These are phyloP conservation scores for Psammodynastes pulverulentus DNA, from an alignment of 2,113 vertebrate genomes.

Conservation along the genomic window DNA sequence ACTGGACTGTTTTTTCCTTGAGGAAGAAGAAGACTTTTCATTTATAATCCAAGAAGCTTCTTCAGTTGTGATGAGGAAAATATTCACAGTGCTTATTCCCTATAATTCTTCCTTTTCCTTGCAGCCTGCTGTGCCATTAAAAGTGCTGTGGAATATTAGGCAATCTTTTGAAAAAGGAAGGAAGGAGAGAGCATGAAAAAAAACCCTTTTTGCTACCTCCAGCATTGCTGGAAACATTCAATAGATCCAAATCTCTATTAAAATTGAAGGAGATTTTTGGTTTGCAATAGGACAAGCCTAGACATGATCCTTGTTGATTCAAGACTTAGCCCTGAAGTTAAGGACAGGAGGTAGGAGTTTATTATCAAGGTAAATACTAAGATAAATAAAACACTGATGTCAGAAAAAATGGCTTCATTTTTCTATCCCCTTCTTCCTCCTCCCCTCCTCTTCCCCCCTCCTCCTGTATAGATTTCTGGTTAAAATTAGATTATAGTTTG, in stretches of 20 bases:
- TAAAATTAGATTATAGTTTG: background rate
- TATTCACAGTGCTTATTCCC: background rate
- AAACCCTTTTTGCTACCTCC: background rate
- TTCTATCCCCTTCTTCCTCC: background rate
- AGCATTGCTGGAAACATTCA: background rate
- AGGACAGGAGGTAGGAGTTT: background rate
- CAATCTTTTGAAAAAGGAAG: background rate
- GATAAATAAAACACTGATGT: background rate
- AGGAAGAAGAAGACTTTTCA: background rate
- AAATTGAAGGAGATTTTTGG: background rate
- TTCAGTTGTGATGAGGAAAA: background rate
- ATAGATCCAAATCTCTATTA: background rate
- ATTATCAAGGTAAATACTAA: too few relatives aligned
- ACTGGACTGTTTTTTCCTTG: too few relatives aligned
- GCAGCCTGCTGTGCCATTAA: background rate
- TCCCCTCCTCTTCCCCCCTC: background rate
- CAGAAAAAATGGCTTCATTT: background rate
- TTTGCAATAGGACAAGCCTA: background rate
- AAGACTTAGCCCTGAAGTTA: background rate
- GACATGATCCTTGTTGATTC: background rate
- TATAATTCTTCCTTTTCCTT: background rate
- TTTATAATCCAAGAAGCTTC: background rate
- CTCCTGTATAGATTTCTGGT: background rate
- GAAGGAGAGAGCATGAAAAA: background rate
- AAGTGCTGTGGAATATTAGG: background rate